Base-by-base conservation (phyloP, 2,113 vertebrate species). In the Butorides virescens region DNA sequence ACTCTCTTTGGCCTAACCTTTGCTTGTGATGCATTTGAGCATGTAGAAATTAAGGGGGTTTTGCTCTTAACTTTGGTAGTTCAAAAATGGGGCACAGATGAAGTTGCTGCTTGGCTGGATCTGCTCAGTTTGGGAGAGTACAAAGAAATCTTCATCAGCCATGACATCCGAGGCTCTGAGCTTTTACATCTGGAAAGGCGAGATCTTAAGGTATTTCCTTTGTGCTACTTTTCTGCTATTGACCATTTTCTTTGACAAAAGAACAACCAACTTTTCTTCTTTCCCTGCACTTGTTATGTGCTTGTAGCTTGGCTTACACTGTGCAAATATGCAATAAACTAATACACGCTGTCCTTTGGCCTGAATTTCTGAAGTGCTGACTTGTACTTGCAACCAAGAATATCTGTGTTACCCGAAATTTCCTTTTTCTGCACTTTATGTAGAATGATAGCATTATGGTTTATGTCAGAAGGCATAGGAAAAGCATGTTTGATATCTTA, bases 81-180 rank as follows among this genome's bases (percentile, higher is more conserved):
- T 98, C 99, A 99, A 98, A 99, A 99, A 97, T 99, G 99, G 99
- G 99, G 99, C 98, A 99, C 99, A 98, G 99, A 99, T 98, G 99
- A 99, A 98, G 99, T 99, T 98, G 99, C 99, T 98, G 96, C 98
- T 98, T 99, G 99, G 99, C 98, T 99, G 99, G 99, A 99, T 98
- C 99, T 99, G 98, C 99, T 99, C 98, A 99, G 98, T 98, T 99
- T 99, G 98, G 99, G 99, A 98, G 99, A 99, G 98, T 99, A 99
- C 99, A 99, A 98, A 98, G 99, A 99, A 98, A 99, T 98, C 98
- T 99, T 99, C 99, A 98, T 98, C 98, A 99, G 99, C 88, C 99
- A 99, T 98, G 99, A 99, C 99, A 99, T 99, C 98, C 98, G 99
- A 97, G 99, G 99, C 98, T 99, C 99, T 93, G 99, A 99, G 98